Conservation (phyloP, 2,888 invertebrate genomes). For the Chrysolina americana region DNA sequence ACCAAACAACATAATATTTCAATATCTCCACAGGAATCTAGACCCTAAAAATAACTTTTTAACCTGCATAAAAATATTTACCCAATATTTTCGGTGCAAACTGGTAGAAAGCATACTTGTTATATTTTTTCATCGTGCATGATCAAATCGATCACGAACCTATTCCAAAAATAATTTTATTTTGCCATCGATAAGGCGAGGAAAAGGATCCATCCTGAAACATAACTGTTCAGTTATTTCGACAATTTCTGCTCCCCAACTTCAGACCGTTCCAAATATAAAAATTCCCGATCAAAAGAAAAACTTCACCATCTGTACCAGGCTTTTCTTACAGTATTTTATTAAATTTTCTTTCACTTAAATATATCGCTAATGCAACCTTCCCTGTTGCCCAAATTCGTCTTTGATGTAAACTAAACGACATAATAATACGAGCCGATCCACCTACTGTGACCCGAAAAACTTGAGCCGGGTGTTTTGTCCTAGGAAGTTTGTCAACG, state of each 20-base stretch:
- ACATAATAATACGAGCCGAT: constrained; percentile 41
- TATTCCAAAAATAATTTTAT: neutral
- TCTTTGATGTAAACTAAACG: constrained; percentile 45
- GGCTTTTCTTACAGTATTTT: constrained; percentile 22
- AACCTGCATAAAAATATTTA: too few species aligned
- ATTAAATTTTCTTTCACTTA: constrained; percentile 31
- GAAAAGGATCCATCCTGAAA: neutral
- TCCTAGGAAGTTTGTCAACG: constrained; percentile 35
- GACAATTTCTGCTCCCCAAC: neutral
- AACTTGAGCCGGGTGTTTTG: constrained; percentile 39
- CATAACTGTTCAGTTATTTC: neutral
- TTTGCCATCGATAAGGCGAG: neutral
- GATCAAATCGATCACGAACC: too few species aligned
- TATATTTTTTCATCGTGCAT: too few species aligned
- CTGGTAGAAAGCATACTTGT: too few species aligned
- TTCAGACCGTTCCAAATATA: neutral
- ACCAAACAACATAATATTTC: too few species aligned
- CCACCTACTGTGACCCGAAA: constrained; percentile 42
- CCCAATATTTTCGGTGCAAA: too few species aligned
- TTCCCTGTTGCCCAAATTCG: constrained; percentile 34
- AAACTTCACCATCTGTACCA: constrained; percentile 16
- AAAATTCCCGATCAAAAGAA: neutral
- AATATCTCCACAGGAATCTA: too few species aligned
- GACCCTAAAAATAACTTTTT: too few species aligned
- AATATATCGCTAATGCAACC: constrained; percentile 29